Evolutionary conservation across 2,797 vertebrate genomes (phyloP).

Genomic region (Sebastes steindachneri): DNA sequence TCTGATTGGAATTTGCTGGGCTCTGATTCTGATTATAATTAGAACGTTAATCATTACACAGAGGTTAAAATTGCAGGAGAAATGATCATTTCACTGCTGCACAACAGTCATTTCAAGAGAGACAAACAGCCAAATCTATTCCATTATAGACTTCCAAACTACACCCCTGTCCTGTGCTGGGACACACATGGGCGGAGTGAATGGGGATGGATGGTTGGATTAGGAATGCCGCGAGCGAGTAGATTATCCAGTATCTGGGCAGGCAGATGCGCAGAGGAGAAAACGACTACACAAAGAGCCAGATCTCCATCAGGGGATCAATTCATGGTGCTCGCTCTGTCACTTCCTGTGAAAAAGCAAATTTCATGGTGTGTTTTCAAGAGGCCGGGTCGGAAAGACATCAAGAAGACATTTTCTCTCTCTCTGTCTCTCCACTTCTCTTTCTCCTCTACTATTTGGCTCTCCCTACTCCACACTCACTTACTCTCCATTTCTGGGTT

Average conservation of each 20-base stretch:
- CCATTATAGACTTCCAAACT: conserved; percentile 74
- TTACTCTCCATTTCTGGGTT: conserved; percentile 24
- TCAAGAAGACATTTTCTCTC: conserved; percentile 59
- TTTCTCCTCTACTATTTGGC: conserved; percentile 14
- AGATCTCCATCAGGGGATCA: conserved; percentile 85
- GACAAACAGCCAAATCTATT: conserved; percentile 75
- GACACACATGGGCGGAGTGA: conserved; percentile 73
- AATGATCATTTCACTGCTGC: conserved; percentile 71
- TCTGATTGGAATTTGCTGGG: conserved; percentile 62
- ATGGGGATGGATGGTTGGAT: conserved; percentile 80
- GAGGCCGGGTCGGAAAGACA: conserved; percentile 65
- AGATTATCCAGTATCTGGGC: conserved; percentile 85
- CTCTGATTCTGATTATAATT: conserved; percentile 77
- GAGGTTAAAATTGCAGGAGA: conserved; percentile 72
- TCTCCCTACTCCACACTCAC: conserved; percentile 3
- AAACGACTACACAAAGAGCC: conserved; percentile 81
- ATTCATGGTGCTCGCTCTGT: conserved; percentile 75
- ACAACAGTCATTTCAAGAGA: conserved; percentile 69
- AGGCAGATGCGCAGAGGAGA: conserved; percentile 81
- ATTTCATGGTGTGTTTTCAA: conserved; percentile 83
- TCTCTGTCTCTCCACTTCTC: background rate
- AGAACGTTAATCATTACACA: conserved; percentile 75
- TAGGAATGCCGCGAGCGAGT: conserved; percentile 78
- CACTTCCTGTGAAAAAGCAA: conserved; percentile 82
- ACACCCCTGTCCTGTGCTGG: conserved; percentile 71